phyloP scores from a whole-genome alignment of 2,797 vertebrate genomes.

The Sciurus carolinensis region DNA sequence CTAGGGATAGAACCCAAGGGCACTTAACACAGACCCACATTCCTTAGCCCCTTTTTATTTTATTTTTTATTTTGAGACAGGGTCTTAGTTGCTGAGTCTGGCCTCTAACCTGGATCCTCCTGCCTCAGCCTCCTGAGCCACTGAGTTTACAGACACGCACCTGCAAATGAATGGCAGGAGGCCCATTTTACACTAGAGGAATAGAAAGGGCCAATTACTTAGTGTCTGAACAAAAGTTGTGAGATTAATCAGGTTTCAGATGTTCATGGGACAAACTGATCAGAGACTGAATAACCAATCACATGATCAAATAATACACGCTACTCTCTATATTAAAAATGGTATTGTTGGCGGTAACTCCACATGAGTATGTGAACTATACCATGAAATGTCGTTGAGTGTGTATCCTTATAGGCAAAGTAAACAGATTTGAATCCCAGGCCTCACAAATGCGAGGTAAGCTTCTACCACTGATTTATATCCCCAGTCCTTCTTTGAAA shows the following conservation, averaged over 20 bases:
- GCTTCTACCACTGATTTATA: no score
- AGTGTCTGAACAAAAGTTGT: not conserved
- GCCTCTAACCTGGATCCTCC: no score
- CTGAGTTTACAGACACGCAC: no score
- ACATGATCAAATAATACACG: not conserved
- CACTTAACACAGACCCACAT: no score
- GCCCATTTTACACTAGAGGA: slow-evolving; percentile 2
- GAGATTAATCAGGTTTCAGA: not conserved
- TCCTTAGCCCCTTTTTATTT: no score
- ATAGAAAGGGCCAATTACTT: not conserved
- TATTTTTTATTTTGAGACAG: no score
- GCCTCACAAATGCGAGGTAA: no score
- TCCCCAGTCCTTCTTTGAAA: no score
- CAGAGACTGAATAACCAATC: not conserved
- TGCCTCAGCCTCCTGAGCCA: no score
- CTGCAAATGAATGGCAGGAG: not conserved
- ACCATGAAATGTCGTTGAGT: not conserved
- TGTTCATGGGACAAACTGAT: not conserved
- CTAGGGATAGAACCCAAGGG: no score
- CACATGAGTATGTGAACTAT: not conserved
- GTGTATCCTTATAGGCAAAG: not conserved
- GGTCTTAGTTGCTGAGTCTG: no score
- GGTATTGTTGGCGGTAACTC: not conserved
- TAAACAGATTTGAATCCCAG: not conserved
- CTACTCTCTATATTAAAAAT: not conserved